Conservation (phyloP, 2,797 vertebrate species). For the Sebastes kiyomatsui region DNA sequence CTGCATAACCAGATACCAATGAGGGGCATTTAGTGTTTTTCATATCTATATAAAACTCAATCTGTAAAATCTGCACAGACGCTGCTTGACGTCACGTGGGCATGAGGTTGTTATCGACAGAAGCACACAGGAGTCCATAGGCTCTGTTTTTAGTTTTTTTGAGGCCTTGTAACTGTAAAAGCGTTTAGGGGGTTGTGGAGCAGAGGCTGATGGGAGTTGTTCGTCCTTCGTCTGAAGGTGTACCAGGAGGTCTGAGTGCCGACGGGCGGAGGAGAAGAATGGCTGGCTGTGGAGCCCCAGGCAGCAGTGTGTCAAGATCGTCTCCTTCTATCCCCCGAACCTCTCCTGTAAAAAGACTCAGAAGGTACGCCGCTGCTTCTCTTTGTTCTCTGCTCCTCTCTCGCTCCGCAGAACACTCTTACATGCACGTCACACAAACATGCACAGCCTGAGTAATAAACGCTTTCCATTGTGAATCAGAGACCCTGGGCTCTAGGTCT, state of each 20-base stretch:
- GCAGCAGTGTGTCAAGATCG: conserved; percentile 87
- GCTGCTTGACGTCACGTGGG: background rate
- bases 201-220: conserved; percentile 55
- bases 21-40: background rate
- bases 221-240: conserved; percentile 83
- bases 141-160: background rate
- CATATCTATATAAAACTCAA: background rate
- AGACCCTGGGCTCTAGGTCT: conserved; percentile 31
- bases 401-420: background rate
- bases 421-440: conserved; percentile 36
- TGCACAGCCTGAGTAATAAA: conserved; percentile 49
- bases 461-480: conserved; percentile 55
- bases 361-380: conserved; percentile 69
- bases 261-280: conserved; percentile 85
- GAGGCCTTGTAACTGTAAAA: conserved; percentile 20
- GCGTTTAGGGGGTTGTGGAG: conserved; percentile 18
- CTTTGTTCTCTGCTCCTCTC: conserved; percentile 24
- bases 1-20: background rate
- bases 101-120: conserved; percentile 20
- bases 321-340: conserved; percentile 88
- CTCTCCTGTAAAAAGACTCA: conserved; percentile 88
- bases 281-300: conserved; percentile 95
- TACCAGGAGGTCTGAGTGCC: conserved; percentile 89
- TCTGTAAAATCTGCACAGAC: background rate
- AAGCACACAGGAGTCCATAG: conserved; percentile 6